Conservation (phyloP, 2,797 vertebrate species). For the Neoniphon sammara region DNA sequence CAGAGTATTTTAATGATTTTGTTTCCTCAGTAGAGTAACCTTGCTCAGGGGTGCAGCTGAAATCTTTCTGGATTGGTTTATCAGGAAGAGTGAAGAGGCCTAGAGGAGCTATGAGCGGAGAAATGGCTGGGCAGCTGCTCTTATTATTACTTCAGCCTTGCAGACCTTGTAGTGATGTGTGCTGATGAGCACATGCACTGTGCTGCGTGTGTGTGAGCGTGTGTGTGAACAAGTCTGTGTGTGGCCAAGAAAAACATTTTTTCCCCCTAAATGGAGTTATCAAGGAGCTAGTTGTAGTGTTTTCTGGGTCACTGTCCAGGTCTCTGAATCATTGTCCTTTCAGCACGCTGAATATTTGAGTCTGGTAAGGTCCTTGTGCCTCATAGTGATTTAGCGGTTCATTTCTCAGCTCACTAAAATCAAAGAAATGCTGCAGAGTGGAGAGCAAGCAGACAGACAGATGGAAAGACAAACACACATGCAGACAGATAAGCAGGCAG, state of each 20-base stretch:
- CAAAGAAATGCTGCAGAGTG: constrained; percentile 1
- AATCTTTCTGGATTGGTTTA: neutral
- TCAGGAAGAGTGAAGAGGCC: constrained; percentile 5
- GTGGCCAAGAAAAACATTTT: neutral
- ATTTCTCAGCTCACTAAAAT: constrained; percentile 19
- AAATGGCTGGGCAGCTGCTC: neutral
- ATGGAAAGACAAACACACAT: neutral
- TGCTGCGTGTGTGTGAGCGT: neutral
- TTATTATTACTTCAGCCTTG: constrained; percentile 4
- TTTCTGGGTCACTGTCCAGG: constrained; percentile 24
- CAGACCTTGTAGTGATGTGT: neutral
- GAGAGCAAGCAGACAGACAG: neutral
- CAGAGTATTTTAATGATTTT: constrained; percentile 10
- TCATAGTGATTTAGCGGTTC: constrained; percentile 41
- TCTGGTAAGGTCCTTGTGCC: constrained; percentile 11
- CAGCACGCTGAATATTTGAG: constrained; percentile 29
- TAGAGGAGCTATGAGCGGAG: neutral
- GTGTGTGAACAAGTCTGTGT: neutral
- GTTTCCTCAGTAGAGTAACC: neutral
- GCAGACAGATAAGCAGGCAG: neutral
- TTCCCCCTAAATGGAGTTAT: constrained; percentile 18
- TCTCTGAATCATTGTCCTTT: constrained; percentile 33
- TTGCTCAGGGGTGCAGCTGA: neutral
- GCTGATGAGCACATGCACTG: neutral
- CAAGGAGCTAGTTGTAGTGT: constrained; percentile 11